phyloP scores from a whole-genome alignment of 2,113 vertebrate genomes.

The Argyrosomus japonicus region DNA sequence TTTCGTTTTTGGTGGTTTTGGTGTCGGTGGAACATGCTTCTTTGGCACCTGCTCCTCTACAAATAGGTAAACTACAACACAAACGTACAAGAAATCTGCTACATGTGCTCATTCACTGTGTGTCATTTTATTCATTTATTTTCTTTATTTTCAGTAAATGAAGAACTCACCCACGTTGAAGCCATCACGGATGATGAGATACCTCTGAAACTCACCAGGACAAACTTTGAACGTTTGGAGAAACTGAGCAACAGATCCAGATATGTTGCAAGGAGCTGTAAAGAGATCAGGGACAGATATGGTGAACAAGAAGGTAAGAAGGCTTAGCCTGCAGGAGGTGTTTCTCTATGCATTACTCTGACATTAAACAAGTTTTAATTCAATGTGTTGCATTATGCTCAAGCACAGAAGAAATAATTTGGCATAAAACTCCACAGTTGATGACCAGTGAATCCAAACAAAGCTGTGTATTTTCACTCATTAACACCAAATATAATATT shows the following conservation, averaged over 20 bases:
- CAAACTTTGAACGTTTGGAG: slow-evolving; percentile 20
- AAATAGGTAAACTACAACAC: not conserved
- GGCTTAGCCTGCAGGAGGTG: too few relatives aligned
- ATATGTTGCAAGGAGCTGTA: slow-evolving; percentile 46
- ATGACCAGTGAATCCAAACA: too few relatives aligned
- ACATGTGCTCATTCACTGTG: not conserved
- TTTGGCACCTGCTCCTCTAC: too few relatives aligned
- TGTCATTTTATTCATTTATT: not conserved
- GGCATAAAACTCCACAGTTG: too few relatives aligned
- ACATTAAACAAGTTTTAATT: not conserved
- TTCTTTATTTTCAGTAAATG: not conserved
- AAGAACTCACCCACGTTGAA: not conserved
- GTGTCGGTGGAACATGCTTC: too few relatives aligned
- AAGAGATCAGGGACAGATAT: slow-evolving; percentile 32
- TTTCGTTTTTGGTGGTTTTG: too few relatives aligned
- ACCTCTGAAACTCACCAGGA: not conserved
- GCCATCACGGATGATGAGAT: not conserved
- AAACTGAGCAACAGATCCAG: slow-evolving; percentile 15
- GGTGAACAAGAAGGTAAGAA: slow-evolving; percentile 10
- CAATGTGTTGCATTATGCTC: not conserved
- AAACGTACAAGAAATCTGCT: not conserved
- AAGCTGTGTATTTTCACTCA: not conserved
- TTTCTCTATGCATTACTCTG: not conserved
- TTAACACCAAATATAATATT: not conserved
- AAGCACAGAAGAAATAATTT: too few relatives aligned